Conservation (phyloP, 2,888 invertebrate species). For the Heliconius sara region DNA sequence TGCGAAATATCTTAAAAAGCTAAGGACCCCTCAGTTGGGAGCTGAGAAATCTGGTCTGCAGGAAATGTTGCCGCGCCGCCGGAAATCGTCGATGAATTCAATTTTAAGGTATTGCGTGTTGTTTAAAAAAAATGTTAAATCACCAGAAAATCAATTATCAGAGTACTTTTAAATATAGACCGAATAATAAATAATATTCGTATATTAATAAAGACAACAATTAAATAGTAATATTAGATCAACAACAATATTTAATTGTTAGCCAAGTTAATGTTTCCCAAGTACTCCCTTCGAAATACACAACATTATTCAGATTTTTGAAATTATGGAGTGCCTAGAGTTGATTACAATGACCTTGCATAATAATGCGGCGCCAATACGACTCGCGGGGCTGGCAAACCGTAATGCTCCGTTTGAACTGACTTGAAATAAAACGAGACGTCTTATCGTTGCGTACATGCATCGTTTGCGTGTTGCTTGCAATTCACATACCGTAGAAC, state of each 20-base stretch:
- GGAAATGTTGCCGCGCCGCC: slow-evolving; percentile 67
- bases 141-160: background rate
- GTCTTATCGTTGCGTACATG: slow-evolving; percentile 23
- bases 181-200: no score
- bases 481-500: slow-evolving; percentile 3
- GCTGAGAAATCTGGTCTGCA: slow-evolving; percentile 56
- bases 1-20: slow-evolving; percentile 51
- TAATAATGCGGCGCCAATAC: slow-evolving; percentile 61
- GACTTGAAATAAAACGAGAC: slow-evolving; percentile 38
- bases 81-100: slow-evolving; percentile 58
- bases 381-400: slow-evolving; percentile 47
- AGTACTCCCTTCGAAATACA: slow-evolving; percentile 46
- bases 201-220: background rate
- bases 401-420: slow-evolving; percentile 29
- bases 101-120: slow-evolving; percentile 13
- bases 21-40: slow-evolving; percentile 33
- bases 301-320: slow-evolving; percentile 53
- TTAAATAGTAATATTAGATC: background rate
- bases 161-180: background rate
- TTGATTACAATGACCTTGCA: slow-evolving; percentile 62
- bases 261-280: background rate
- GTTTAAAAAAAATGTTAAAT: background rate
- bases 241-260: background rate
- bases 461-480: slow-evolving; percentile 26
- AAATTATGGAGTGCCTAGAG: slow-evolving; percentile 58